Evolutionary conservation across 1,140 invertebrate genomes (phyloP).

Genomic region (Saccostrea echinata): DNA sequence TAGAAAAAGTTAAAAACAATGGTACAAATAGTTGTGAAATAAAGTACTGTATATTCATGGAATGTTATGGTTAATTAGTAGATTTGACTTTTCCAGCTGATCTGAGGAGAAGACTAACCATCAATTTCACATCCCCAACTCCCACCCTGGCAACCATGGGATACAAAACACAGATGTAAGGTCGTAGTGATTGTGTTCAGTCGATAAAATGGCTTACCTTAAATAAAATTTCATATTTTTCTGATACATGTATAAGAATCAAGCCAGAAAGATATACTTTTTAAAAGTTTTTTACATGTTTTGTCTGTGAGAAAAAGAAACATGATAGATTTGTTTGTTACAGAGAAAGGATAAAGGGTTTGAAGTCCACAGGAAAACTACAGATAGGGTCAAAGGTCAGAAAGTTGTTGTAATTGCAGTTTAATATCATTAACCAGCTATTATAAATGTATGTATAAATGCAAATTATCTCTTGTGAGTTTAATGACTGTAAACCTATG

Average conservation of each 20-base stretch:
- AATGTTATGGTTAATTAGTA: too few species aligned
- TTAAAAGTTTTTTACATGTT: too few species aligned
- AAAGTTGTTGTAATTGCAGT: neutral
- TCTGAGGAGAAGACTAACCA: slow-evolving; percentile 41
- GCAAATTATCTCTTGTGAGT: too few species aligned
- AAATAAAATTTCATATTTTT: too few species aligned
- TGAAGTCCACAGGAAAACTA: slow-evolving; percentile 73
- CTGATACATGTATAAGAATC: neutral
- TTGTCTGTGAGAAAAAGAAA: neutral
- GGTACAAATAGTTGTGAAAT: too few species aligned
- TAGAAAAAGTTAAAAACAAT: too few species aligned
- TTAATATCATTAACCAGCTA: too few species aligned
- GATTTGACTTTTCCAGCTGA: slow-evolving; percentile 27
- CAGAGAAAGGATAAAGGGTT: slow-evolving; percentile 71
- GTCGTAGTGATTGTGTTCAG: too few species aligned
- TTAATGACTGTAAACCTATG: too few species aligned
- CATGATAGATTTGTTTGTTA: slow-evolving; percentile 35
- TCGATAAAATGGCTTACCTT: neutral
- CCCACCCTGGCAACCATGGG: slow-evolving; percentile 64
- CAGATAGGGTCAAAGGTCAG: slow-evolving; percentile 62
- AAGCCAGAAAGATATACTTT: neutral
- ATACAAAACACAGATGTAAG: slow-evolving; percentile 71
- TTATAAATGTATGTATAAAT: too few species aligned
- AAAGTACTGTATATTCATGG: too few species aligned
- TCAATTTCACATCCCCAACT: slow-evolving; percentile 47